Percentiles rank a stretch among this genome's conserved stretches.
Evolutionary conservation across 2,113 vertebrate species (phyloP).

Genomic region (Pavo muticus): DNA sequence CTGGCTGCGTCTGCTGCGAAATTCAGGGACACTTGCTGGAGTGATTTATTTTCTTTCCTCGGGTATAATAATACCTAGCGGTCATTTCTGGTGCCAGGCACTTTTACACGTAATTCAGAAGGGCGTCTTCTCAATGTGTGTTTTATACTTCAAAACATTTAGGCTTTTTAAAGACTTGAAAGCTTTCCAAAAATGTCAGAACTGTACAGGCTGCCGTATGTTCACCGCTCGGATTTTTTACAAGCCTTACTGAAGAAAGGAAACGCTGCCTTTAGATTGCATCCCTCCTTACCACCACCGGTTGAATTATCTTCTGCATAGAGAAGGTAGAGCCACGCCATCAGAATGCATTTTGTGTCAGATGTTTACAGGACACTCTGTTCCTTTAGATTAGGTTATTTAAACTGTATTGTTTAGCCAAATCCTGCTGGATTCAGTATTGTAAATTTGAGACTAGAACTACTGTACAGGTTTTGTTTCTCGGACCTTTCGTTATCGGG

Average conservation of each 20-base stretch:
- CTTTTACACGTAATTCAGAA: constrained; percentile 53
- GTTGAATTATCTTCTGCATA: constrained; percentile 2
- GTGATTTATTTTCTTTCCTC: constrained; percentile 19
- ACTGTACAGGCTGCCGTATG: constrained; percentile 53
- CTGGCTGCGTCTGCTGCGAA: constrained; percentile 36
- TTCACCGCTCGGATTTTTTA: constrained; percentile 49
- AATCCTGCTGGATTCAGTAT: constrained; percentile 63
- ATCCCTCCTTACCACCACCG: constrained; percentile 6
- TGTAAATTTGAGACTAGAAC: constrained; percentile 58
- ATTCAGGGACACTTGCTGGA: constrained; percentile 53
- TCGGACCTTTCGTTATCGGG: constrained; percentile 21
- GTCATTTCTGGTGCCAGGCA: constrained; percentile 69
- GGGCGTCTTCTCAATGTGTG: constrained; percentile 52
- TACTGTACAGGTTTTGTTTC: constrained; percentile 23
- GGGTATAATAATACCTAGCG: constrained; percentile 48
- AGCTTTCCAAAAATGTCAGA: constrained; percentile 60
- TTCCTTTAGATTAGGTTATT: constrained; percentile 67
- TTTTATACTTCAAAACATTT: constrained; percentile 66
- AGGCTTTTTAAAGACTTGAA: constrained; percentile 61
- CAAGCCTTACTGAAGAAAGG: constrained; percentile 67
- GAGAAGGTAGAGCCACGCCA: constrained; percentile 17
- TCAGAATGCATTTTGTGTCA: constrained; percentile 43
- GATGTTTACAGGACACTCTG: constrained; percentile 67
- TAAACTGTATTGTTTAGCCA: constrained; percentile 61
- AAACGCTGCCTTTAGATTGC: constrained; percentile 65